Percentiles rank a stretch among this genome's conserved stretches.
phyloP scores from a whole-genome alignment of 2,797 vertebrate genomes.

The Artibeus lituratus region DNA sequence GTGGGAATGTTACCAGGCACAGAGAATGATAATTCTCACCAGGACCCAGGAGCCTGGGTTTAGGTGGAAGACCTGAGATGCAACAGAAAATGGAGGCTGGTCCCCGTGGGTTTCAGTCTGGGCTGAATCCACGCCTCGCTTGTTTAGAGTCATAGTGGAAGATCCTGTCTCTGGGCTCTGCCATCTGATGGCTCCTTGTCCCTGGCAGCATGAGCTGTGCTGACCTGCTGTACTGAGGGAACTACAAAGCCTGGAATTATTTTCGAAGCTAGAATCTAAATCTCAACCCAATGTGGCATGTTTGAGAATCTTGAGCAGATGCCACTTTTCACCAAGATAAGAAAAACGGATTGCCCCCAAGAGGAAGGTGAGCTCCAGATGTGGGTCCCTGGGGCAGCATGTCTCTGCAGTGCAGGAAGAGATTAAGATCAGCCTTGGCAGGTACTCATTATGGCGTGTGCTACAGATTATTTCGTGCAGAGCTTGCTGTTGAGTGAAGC shows the following conservation, averaged over 20 bases:
- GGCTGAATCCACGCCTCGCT: background rate
- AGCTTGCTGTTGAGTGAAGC: conserved; percentile 37
- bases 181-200: conserved; percentile 47
- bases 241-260: conserved; percentile 53
- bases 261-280: conserved; percentile 64
- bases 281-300: conserved; percentile 36
- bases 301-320: conserved; percentile 60
- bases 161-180: conserved; percentile 23
- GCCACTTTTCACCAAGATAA: conserved; percentile 66
- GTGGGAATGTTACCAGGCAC: background rate
- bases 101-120: background rate
- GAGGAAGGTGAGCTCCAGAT: conserved; percentile 59
- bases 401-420: conserved; percentile 14
- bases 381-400: background rate
- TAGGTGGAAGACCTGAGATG: background rate
- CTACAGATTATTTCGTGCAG: conserved; percentile 38
- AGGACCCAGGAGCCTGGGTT: background rate
- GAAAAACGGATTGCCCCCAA: conserved; percentile 52
- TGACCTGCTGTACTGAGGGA: conserved; percentile 26
- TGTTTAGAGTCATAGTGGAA: conserved; percentile 26
- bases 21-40: conserved; percentile 9
- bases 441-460: background rate
- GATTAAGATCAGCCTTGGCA: conserved; percentile 54
- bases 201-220: conserved; percentile 7
- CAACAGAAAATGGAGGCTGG: background rate